A percentile compares a stretch with the other conserved stretches of the same genome.
Conservation (phyloP, 2,113 vertebrate species). For the Cavia aperea region DNA sequence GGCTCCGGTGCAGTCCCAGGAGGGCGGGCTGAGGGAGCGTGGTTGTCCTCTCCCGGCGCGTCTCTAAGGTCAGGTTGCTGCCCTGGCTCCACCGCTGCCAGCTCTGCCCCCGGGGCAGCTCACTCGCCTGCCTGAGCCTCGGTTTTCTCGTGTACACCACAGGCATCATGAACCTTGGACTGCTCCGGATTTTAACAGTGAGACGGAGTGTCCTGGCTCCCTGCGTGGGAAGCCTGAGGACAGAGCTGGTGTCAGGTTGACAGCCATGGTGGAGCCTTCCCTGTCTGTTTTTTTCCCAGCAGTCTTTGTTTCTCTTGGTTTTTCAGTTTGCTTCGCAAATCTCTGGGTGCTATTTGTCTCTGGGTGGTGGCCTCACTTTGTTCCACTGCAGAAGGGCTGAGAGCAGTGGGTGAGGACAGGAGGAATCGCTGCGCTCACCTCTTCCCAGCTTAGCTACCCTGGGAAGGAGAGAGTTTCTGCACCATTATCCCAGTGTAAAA, state of each 20-base stretch:
- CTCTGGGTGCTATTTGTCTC: background rate
- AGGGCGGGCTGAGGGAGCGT: background rate
- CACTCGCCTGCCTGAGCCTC: accelerated
- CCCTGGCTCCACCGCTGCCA: background rate
- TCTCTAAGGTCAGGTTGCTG: background rate
- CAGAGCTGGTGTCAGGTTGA: background rate
- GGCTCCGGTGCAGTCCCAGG: accelerated
- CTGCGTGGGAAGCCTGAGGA: background rate
- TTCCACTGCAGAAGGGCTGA: background rate
- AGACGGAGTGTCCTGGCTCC: background rate
- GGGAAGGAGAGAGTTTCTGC: background rate
- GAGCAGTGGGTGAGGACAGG: background rate
- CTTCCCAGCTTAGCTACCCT: background rate
- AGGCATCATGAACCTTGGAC: background rate
- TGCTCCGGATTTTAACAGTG: background rate
- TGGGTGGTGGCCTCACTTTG: background rate
- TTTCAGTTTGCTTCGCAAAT: background rate
- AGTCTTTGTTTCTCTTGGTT: background rate
- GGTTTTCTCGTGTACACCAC: background rate
- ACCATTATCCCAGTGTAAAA: background rate
- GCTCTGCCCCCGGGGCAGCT: accelerated
- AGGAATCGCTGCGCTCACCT: background rate
- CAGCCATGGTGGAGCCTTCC: background rate
- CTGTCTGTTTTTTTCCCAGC: background rate
- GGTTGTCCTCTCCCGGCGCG: no score